These are phyloP conservation scores for Chrysocyon brachyurus DNA, from an alignment of 2,797 vertebrate genomes.

Conservation along the genomic window DNA sequence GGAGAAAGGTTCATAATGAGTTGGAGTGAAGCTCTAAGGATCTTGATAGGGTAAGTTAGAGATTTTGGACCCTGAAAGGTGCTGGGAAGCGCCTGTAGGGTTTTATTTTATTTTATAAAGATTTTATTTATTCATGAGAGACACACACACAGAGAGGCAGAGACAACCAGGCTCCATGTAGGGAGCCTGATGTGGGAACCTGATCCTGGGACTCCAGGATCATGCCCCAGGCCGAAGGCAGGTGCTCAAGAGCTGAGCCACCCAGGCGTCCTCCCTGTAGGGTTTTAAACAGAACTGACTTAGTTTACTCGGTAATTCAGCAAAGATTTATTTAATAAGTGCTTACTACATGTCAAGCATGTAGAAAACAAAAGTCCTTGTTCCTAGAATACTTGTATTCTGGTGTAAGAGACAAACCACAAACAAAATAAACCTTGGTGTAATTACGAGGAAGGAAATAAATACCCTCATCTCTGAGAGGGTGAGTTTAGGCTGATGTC, in stretches of 20 bases:
- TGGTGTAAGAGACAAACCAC: neutral
- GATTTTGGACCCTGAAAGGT: slow-evolving; percentile 30
- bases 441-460: slow-evolving; percentile 42
- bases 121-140: too few relatives aligned
- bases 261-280: neutral
- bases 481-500: neutral
- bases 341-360: neutral
- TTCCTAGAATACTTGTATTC: neutral
- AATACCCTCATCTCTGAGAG: neutral
- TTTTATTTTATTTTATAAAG: neutral
- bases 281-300: slow-evolving; percentile 42
- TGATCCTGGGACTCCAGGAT: too few relatives aligned
- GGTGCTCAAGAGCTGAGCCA: too few relatives aligned
- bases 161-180: too few relatives aligned
- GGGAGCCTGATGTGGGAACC: too few relatives aligned
- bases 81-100: neutral
- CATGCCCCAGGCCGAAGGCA: too few relatives aligned
- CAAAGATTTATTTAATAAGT: slow-evolving; percentile 34
- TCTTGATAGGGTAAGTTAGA: neutral
- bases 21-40: neutral
- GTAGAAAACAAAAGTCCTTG: neutral
- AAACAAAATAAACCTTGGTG: slow-evolving; percentile 14
- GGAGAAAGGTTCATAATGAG: neutral
- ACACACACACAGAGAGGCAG: too few relatives aligned
- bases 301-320: slow-evolving; percentile 46